Evolutionary conservation across 1,140 invertebrate species (phyloP), one percentile per base, ranked within the genome.

Genomic region (Euschistus heros): DNA sequence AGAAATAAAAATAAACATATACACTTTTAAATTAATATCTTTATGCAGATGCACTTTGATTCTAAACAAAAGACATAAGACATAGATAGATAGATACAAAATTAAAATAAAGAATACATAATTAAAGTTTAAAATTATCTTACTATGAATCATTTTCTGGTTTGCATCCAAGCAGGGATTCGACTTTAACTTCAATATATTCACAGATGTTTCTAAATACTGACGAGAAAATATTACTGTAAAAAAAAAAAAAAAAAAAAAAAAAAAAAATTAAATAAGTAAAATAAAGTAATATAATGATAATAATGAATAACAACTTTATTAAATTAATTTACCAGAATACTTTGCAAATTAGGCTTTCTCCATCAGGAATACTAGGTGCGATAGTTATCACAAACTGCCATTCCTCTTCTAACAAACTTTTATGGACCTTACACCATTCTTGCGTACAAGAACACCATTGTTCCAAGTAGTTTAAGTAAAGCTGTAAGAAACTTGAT

Each of bases 341-440:
- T 33, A 68, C 71, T 24, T 67, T 67, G 33, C 67, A 70, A 27
- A 67, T 68, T 14, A 69, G 42, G 22, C 68, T 62, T 52, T 68
- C 67, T 17, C 68, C 87, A 59, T 82, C 81, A 15, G 80, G 80
- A 55, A 91, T 85, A 77, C 86, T 80, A 6, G 83, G 80, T 68
- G 84, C 83, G 37, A 88, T 82, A 2, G 80, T 75, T 71, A 86
- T 84, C 0, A 86, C 84, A 72, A 90, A 91, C 63, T 77, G 79
- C 87, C 88, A 91, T 71, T 91, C 88, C 68, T 88, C 85, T 73
- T 90, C 86, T n/a, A 91, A 77, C 13, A 87, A 79, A 71, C 83
- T 87, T 71, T 89, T 90, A 68, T 88, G 82, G 52, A 85, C 82
- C 42, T 79, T 82, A 61, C 86, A 80, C 18, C 18, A 57, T 60